Evolutionary conservation across 1,140 invertebrate genomes (phyloP).

Genomic region (Lithobius niger): DNA sequence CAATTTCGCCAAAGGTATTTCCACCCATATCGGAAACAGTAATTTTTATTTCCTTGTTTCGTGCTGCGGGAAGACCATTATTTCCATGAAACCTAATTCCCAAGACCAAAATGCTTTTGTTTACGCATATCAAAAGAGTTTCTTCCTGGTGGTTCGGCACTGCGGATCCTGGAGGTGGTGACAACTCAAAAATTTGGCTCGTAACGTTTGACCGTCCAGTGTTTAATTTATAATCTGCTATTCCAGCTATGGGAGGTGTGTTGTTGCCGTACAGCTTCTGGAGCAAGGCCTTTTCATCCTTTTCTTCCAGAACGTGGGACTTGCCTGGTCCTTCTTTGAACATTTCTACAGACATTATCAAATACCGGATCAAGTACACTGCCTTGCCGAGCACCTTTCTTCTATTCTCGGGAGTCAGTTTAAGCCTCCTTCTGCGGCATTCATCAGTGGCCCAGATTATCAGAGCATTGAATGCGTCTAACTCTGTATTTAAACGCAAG

Average conservation of each 20-base stretch:
- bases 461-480: slow-evolving; percentile 17
- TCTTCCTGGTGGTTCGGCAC: not conserved
- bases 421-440: slow-evolving; percentile 46
- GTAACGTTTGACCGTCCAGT: not conserved
- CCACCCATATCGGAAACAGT: no score
- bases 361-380: slow-evolving; percentile 48
- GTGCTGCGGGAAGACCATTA: no score
- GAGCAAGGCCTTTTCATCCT: slow-evolving; percentile 27
- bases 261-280: slow-evolving; percentile 13
- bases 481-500: slow-evolving; percentile 19
- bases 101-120: not conserved
- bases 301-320: slow-evolving; percentile 28
- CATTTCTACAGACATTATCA: slow-evolving; percentile 45
- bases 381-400: slow-evolving; percentile 44
- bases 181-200: not conserved
- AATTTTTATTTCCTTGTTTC: no score
- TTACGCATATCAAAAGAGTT: not conserved
- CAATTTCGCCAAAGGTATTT: no score
- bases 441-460: slow-evolving; percentile 49
- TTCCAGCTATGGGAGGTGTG: slow-evolving; percentile 14
- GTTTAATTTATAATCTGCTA: slow-evolving; percentile 10
- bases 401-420: slow-evolving; percentile 44
- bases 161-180: not conserved
- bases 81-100: slow-evolving; percentile 1
- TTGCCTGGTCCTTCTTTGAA: slow-evolving; percentile 37